phyloP scores from a whole-genome alignment of 37 sponge, comb jelly and placozoan species.

The Oopsacas minuta region DNA sequence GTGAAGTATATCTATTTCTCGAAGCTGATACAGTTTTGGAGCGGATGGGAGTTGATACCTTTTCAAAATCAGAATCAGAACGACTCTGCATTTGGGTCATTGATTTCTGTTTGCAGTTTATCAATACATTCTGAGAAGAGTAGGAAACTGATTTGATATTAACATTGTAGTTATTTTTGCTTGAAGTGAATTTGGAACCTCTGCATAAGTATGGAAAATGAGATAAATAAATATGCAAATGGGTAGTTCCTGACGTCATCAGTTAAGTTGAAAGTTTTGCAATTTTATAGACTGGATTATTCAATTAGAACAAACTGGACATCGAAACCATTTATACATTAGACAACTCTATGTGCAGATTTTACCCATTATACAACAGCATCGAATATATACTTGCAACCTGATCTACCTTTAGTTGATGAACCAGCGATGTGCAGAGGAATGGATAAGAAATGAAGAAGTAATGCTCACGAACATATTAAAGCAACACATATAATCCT shows the following conservation, averaged over 20 bases:
- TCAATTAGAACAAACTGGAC: neutral
- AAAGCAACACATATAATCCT: too few species aligned
- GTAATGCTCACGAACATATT: too few species aligned
- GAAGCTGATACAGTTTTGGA: neutral
- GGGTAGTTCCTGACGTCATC: neutral
- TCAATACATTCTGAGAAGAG: neutral
- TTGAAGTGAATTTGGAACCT: neutral
- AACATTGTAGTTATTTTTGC: neutral
- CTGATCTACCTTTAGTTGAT: neutral
- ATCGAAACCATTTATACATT: too few species aligned
- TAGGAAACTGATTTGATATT: neutral
- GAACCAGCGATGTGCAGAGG: neutral
- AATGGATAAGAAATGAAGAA: too few species aligned
- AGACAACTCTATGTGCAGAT: neutral
- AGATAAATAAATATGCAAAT: neutral
- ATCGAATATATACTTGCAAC: neutral
- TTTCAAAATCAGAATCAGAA: neutral
- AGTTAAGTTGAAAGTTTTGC: neutral
- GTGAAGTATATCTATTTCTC: too few species aligned
- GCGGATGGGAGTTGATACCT: neutral
- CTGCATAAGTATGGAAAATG: neutral
- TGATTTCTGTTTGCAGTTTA: neutral
- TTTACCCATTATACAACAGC: neutral
- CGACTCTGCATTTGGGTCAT: neutral
- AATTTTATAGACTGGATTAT: neutral